A percentile compares a stretch with the other conserved stretches of the same genome.
Conservation (phyloP, 92 coral and sea anemone species). For the Zoanthus sociatus region DNA sequence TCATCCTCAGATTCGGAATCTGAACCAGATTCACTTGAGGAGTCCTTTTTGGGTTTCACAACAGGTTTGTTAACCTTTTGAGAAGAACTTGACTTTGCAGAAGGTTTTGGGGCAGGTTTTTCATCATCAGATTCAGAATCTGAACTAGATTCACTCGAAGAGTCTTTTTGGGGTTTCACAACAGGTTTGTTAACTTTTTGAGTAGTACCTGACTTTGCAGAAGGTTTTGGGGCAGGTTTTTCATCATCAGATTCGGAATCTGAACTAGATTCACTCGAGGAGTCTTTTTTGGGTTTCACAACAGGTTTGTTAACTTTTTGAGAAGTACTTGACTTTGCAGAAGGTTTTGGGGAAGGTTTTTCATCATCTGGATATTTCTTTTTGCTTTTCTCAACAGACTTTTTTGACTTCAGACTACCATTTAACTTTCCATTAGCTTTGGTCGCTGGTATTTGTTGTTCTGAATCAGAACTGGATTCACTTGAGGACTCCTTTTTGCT, state of each 20-base stretch:
- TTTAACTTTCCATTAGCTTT: constrained; percentile 22
- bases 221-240: constrained; percentile 36
- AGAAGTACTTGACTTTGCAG: constrained; percentile 10
- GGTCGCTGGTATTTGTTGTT: constrained; percentile 24
- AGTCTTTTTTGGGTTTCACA: background rate
- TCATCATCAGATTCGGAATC: constrained; percentile 62
- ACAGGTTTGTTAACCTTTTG: background rate
- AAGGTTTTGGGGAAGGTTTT: constrained; percentile 36
- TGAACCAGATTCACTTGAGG: constrained; percentile 30
- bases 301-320: background rate
- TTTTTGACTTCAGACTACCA: constrained; percentile 33
- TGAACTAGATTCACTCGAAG: constrained; percentile 31
- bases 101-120: constrained; percentile 34
- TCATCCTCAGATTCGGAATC: constrained; percentile 62
- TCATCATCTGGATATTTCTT: constrained; percentile 39
- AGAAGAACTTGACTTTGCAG: constrained; percentile 9
- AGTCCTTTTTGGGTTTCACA: background rate
- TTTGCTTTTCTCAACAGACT: constrained; percentile 37
- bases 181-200: background rate
- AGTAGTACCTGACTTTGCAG: constrained; percentile 8
- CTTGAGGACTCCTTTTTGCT: constrained; percentile 53
- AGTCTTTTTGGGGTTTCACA: background rate
- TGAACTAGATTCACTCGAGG: constrained; percentile 29
- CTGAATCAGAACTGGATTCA: constrained; percentile 58
- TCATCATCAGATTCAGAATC: constrained; percentile 62